A percentile compares a stretch with the other conserved stretches of the same genome.
phyloP scores from a whole-genome alignment of 2,888 invertebrate species.

The Folsomia candida region DNA sequence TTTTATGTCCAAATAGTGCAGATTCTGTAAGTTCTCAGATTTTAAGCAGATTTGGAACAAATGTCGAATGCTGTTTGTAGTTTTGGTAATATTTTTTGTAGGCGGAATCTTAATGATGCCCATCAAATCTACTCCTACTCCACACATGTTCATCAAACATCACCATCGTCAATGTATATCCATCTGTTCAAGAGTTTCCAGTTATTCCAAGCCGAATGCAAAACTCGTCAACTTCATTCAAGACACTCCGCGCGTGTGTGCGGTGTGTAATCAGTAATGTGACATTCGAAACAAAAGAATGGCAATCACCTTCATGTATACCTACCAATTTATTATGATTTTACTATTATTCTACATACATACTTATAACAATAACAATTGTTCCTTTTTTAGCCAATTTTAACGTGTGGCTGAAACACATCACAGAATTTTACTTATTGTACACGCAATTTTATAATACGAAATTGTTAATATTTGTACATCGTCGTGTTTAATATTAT shows the following conservation, averaged over 20 bases:
- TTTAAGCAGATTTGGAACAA: not conserved
- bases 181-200: not conserved
- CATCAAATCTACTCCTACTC: not conserved
- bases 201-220: not conserved
- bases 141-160: not conserved
- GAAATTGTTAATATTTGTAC: too few species aligned
- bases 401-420: not conserved
- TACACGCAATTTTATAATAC: too few species aligned
- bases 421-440: not conserved
- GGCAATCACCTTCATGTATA: not conserved
- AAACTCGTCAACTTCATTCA: too few species aligned
- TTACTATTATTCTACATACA: too few species aligned
- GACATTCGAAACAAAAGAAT: not conserved
- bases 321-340: not conserved
- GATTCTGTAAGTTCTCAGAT: constrained; percentile 62
- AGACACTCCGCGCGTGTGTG: too few species aligned
- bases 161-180: not conserved
- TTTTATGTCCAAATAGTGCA: constrained; percentile 72
- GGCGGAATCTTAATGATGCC: constrained; percentile 2
- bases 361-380: not conserved
- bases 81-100: constrained; percentile 27
- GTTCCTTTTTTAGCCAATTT: not conserved
- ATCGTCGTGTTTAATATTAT: too few species aligned
- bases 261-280: too few species aligned
- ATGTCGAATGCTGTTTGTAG: constrained; percentile 7